Evolutionary conservation across 2,113 vertebrate genomes (phyloP), one percentile per base, ranked within the genome.

Genomic region (Eolophus roseicapilla): DNA sequence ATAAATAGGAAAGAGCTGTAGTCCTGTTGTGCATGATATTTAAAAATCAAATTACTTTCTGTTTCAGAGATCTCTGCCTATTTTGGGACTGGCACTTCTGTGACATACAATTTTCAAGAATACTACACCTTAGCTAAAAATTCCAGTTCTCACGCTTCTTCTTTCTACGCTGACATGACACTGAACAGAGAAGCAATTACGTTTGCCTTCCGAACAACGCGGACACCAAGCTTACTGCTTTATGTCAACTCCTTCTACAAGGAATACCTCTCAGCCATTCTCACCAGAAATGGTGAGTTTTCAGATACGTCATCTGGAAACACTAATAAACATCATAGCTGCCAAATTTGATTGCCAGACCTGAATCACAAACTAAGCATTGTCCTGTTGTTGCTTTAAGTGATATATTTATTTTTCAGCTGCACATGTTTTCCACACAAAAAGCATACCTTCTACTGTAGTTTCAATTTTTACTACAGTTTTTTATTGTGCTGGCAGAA

Each of bases 51-150:
- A 57, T 68, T 86, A 2, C 29, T 29, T 97, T 68, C 96, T 82
- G 17, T 98, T 98, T 94, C 98, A 99, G 99, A 99, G 95, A 97
- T 99, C 82, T 99, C 99, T 82, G 99, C 98, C 13, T 98, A 98
- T 94, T 99, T 99, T 96, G 98, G 97, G 93, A 86, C 98, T 28
- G 98, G 96, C 18, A 98, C 99, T 16, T 99, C 99, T 0, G 92
- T 99, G 92, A 97, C 94, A 50, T 99, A 99, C 95, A 98, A 98
- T 83, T 99, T 99, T 96, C 98, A 98, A 93, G 99, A 99, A 92
- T 98, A 98, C n/a, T 98, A 98, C 16, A 97, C 98, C 47, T 79
- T 98, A 80, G 94, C 95, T 92, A 98, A 98, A 97, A 99, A 99
- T 96, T 94, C 97, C 85, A 99, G 98, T 86, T 97, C 97, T 35